Evolutionary conservation across 2,113 vertebrate genomes (phyloP).

Genomic region (Brienomyrus brachyistius): DNA sequence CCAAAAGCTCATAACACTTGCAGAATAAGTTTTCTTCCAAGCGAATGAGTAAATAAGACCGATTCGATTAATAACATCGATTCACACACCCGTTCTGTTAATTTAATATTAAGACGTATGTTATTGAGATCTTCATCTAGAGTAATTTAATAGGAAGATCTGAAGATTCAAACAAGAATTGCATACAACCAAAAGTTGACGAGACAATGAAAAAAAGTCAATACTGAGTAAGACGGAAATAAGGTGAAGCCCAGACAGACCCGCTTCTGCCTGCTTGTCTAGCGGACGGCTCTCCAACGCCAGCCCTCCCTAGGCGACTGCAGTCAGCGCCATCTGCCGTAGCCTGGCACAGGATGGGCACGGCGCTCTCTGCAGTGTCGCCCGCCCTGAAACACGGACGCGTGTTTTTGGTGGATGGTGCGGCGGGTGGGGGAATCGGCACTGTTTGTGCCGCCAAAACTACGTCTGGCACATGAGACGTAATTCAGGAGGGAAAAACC

Average conservation of each 20-base stretch:
- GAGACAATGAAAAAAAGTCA: neutral
- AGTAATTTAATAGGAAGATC: neutral
- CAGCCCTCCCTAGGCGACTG: neutral
- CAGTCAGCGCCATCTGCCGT: neutral
- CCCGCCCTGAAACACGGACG: neutral
- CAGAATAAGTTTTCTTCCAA: neutral
- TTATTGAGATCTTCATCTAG: neutral
- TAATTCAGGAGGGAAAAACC: neutral
- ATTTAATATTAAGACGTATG: neutral
- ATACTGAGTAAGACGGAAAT: neutral
- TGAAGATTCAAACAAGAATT: neutral
- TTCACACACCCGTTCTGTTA: neutral
- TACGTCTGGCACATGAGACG: neutral
- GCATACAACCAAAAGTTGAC: neutral
- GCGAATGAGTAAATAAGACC: neutral
- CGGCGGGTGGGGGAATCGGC: neutral
- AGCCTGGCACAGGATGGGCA: neutral
- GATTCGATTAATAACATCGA: neutral
- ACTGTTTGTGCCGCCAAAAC: neutral
- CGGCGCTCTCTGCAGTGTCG: neutral
- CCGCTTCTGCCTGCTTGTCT: neutral
- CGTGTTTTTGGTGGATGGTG: neutral
- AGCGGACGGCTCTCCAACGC: neutral
- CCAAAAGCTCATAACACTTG: neutral
- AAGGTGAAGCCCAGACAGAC: neutral